Percentiles rank a stretch among this genome's conserved stretches.
Evolutionary conservation across 2,888 invertebrate genomes (phyloP).

Genomic region (Biston stratarius): DNA sequence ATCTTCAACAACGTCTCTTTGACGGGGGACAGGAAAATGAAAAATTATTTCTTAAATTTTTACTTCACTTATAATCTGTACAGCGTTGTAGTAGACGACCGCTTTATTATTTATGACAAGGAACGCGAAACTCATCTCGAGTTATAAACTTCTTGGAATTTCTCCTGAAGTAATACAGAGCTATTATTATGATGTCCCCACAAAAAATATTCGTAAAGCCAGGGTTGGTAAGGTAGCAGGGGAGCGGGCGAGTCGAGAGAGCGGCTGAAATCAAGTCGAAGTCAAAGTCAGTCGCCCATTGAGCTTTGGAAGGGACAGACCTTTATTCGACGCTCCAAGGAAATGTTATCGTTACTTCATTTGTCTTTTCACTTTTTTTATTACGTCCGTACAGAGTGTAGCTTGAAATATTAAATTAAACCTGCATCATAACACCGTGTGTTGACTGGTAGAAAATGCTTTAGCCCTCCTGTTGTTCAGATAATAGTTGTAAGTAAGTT

Average conservation of each 20-base stretch:
- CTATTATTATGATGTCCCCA: slow-evolving; percentile 86
- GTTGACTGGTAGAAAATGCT: too few relatives aligned
- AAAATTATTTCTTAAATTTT: slow-evolving; percentile 81
- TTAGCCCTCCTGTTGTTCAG: too few relatives aligned
- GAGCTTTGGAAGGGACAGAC: slow-evolving; percentile 6
- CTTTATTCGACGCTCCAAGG: neutral
- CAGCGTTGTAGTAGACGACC: slow-evolving; percentile 84
- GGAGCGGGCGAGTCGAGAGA: slow-evolving; percentile 44
- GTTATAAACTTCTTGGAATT: slow-evolving; percentile 87
- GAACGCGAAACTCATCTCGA: slow-evolving; percentile 87
- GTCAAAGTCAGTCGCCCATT: slow-evolving; percentile 21
- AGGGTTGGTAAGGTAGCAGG: slow-evolving; percentile 63
- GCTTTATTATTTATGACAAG: slow-evolving; percentile 87
- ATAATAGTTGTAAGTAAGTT: too few relatives aligned
- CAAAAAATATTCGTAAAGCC: slow-evolving; percentile 82
- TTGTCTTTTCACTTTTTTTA: neutral
- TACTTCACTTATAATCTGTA: slow-evolving; percentile 84
- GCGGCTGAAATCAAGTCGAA: neutral
- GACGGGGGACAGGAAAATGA: slow-evolving; percentile 71
- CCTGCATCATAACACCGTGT: too few relatives aligned
- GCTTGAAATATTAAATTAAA: too few relatives aligned
- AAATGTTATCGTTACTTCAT: neutral
- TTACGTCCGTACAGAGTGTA: too few relatives aligned
- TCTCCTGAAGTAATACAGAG: slow-evolving; percentile 86
- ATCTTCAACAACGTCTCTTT: slow-evolving; percentile 72